phyloP scores from a whole-genome alignment of 2,797 vertebrate species.

The Tolypeutes matacus region DNA sequence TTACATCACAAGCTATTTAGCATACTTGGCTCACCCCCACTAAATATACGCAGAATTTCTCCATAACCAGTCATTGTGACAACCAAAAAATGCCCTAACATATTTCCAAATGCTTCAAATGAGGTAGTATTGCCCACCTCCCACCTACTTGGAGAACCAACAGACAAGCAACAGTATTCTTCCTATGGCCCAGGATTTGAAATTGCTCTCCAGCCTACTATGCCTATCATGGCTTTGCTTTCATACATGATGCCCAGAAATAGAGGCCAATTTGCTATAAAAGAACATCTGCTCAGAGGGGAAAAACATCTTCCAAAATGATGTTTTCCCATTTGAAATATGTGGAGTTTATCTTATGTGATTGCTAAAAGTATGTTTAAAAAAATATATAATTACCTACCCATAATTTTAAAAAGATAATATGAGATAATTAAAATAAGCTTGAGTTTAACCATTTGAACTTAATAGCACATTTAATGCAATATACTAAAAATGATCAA shows the following conservation, averaged over 20 bases:
- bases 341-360: conserved; percentile 28
- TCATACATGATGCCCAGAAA: not conserved
- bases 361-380: not conserved
- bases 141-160: not conserved
- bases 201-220: not conserved
- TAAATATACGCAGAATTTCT: not conserved
- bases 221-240: not conserved
- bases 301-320: conserved; percentile 33
- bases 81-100: not conserved
- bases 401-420: conserved; percentile 59
- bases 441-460: conserved; percentile 57
- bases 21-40: not conserved
- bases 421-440: conserved; percentile 27
- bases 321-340: not conserved
- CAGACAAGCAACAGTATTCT: conserved; percentile 16
- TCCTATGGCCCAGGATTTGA: not conserved
- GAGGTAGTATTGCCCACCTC: not conserved
- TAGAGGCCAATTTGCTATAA: not conserved
- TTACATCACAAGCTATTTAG: not conserved
- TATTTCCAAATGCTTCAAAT: conserved; percentile 27
- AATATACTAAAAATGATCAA: conserved; percentile 11
- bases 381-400: conserved; percentile 54
- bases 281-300: not conserved
- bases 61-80: conserved; percentile 38
- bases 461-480: conserved; percentile 66